phyloP scores from a whole-genome alignment of 2,888 invertebrate genomes.

The Oeneis ivallda region DNA sequence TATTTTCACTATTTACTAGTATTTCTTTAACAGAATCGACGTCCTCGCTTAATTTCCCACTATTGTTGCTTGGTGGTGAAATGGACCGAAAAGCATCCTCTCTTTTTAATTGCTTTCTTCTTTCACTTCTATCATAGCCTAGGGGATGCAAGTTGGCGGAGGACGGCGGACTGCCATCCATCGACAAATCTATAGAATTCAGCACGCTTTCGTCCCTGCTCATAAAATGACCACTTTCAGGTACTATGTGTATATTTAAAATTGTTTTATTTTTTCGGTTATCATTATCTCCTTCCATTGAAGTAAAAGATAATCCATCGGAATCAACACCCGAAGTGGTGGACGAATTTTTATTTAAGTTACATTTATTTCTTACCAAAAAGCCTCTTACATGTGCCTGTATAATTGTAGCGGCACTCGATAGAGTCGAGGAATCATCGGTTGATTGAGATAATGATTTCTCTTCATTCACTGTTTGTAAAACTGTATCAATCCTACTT shows the following conservation, averaged over 20 bases:
- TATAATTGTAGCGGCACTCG: slow-evolving; percentile 84
- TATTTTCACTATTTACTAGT: slow-evolving; percentile 22
- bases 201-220: slow-evolving; percentile 72
- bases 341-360: slow-evolving; percentile 67
- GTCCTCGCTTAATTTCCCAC: slow-evolving; percentile 74
- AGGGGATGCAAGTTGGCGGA: slow-evolving; percentile 70
- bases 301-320: slow-evolving; percentile 55
- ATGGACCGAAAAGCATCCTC: slow-evolving; percentile 78
- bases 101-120: slow-evolving; percentile 72
- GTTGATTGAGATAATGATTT: slow-evolving; percentile 75
- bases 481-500: slow-evolving; percentile 71
- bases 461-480: slow-evolving; percentile 79
- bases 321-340: slow-evolving; percentile 66
- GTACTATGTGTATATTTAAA: slow-evolving; percentile 74
- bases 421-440: slow-evolving; percentile 75
- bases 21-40: slow-evolving; percentile 57
- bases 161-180: slow-evolving; percentile 70
- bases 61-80: slow-evolving; percentile 74
- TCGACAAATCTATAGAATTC: slow-evolving; percentile 69
- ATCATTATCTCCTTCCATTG: slow-evolving; percentile 62
- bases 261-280: slow-evolving; percentile 64
- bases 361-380: slow-evolving; percentile 81
- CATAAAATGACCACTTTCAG: slow-evolving; percentile 64
- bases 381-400: slow-evolving; percentile 87
- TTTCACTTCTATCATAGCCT: slow-evolving; percentile 69